These are phyloP conservation scores for Thaumatotibia leucotreta DNA, from an alignment of 1,140 invertebrate genomes.

Conservation along the genomic window DNA sequence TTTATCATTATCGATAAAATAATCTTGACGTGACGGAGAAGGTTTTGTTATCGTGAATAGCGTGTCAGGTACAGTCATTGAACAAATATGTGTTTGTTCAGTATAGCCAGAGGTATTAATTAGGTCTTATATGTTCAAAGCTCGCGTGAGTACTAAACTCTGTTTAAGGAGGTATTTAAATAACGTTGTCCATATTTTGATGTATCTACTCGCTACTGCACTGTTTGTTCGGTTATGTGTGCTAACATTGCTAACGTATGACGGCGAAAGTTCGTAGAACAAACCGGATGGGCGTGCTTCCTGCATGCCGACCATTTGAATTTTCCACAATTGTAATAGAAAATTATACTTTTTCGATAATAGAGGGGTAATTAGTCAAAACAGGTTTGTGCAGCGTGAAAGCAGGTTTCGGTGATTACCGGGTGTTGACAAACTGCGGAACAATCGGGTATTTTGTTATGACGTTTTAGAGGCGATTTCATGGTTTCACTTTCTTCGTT, in stretches of 20 bases:
- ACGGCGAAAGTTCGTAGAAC: conserved; percentile 8
- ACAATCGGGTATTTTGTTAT: conserved; percentile 32
- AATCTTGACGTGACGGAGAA: conserved; percentile 6
- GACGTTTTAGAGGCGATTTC: conserved; percentile 37
- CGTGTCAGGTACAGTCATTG: not conserved
- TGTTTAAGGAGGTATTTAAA: not conserved
- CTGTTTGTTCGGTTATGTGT: not conserved
- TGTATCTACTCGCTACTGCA: not conserved
- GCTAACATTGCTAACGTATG: not conserved
- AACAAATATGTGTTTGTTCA: not conserved
- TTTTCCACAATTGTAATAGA: conserved; percentile 15
- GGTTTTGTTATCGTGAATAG: not conserved
- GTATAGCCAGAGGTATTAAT: not conserved
- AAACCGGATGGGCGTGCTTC: not conserved
- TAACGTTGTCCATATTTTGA: too few relatives aligned
- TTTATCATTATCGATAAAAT: conserved; percentile 9
- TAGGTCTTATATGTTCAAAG: not conserved
- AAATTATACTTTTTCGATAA: conserved; percentile 19
- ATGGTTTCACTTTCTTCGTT: conserved; percentile 49
- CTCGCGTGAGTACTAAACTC: not conserved
- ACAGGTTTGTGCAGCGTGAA: conserved; percentile 30
- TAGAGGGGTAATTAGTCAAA: conserved; percentile 27
- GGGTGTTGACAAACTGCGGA: conserved; percentile 36
- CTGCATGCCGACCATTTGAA: not conserved
- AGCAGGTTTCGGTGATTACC: conserved; percentile 31